Evolutionary conservation across 2,113 vertebrate species (phyloP).

Genomic region (Gavialis gangeticus): DNA sequence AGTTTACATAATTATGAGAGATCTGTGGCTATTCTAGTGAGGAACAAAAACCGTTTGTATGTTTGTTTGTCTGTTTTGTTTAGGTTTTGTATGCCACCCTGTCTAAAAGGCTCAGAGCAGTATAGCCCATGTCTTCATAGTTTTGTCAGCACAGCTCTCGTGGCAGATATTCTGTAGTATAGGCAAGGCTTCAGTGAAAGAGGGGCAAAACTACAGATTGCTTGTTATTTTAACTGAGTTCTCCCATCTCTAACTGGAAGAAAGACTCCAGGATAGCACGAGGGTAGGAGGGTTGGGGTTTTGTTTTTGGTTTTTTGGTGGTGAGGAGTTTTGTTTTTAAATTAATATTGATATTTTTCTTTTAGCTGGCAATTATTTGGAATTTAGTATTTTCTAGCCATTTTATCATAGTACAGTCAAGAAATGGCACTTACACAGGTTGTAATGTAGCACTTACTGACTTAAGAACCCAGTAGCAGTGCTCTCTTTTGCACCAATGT

Average conservation of each 20-base stretch:
- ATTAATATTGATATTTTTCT: neutral
- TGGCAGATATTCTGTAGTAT: too few relatives aligned
- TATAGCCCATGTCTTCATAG: too few relatives aligned
- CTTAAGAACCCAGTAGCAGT: neutral
- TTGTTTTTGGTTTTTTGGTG: neutral
- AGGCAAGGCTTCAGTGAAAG: too few relatives aligned
- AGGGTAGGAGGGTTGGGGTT: neutral
- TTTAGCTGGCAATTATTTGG: neutral
- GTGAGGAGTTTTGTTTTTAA: neutral
- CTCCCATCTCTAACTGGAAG: neutral
- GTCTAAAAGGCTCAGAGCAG: too few relatives aligned
- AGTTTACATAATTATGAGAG: too few relatives aligned
- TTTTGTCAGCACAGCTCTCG: too few relatives aligned
- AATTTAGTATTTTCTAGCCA: neutral
- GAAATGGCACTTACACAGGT: neutral
- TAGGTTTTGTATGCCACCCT: too few relatives aligned
- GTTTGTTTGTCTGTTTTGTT: too few relatives aligned
- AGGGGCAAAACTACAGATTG: too few relatives aligned
- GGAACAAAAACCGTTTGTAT: too few relatives aligned
- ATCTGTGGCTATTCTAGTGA: too few relatives aligned
- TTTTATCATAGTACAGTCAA: neutral
- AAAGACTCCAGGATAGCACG: neutral
- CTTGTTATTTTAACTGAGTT: too few relatives aligned
- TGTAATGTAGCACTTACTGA: neutral
- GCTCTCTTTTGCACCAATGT: slow-evolving; percentile 46